Evolutionary conservation across 2,888 invertebrate species (phyloP).

Genomic region (Blomia tropicalis): DNA sequence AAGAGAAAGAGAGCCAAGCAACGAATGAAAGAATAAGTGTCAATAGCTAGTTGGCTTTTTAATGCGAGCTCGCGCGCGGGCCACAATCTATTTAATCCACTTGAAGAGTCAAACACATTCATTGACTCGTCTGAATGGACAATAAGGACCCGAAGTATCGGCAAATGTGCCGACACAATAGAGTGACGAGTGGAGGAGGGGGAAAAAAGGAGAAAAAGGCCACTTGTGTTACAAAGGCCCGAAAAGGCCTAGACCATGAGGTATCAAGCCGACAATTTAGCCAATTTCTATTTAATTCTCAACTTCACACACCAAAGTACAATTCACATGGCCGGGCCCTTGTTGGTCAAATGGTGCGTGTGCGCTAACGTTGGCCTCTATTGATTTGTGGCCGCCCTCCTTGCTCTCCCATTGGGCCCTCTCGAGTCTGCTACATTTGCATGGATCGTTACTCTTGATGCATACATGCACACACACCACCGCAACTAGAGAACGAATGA

Average conservation of each 20-base stretch:
- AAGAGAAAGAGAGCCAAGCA: too few relatives aligned
- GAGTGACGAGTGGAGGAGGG: too few relatives aligned
- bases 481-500: slow-evolving; percentile 4
- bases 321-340: slow-evolving; percentile 12
- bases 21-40: slow-evolving; percentile 3
- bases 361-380: too few relatives aligned
- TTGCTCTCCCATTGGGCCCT: too few relatives aligned
- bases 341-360: background rate
- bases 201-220: background rate
- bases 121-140: too few relatives aligned
- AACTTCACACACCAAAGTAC: too few relatives aligned
- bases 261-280: slow-evolving; percentile 15
- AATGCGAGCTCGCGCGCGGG: background rate
- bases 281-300: slow-evolving; percentile 12
- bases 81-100: slow-evolving; percentile 24
- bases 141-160: too few relatives aligned
- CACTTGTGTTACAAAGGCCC: slow-evolving; percentile 13
- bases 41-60: slow-evolving; percentile 13
- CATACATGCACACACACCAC: slow-evolving; percentile 5
- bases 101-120: slow-evolving; percentile 24
- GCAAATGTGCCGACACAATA: too few relatives aligned
- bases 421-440: slow-evolving; percentile 10
- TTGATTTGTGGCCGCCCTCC: too few relatives aligned
- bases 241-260: too few relatives aligned
- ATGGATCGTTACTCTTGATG: slow-evolving; percentile 13